phyloP scores from a whole-genome alignment of 2,797 vertebrate genomes.

The Propithecus perrieri region DNA sequence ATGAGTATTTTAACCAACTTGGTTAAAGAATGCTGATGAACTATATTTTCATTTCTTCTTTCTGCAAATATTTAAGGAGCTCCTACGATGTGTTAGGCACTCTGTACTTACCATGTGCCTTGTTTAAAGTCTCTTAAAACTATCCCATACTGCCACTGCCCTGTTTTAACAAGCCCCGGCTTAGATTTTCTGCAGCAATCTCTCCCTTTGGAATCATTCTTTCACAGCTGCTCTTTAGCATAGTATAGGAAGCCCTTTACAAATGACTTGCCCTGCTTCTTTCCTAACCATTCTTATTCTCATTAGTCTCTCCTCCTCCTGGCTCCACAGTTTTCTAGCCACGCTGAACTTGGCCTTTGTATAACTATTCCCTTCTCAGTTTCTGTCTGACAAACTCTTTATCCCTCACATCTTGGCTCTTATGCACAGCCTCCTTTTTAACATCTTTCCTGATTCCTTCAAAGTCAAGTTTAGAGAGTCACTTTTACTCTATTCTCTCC shows the following conservation, averaged over 20 bases:
- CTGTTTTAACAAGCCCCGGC: neutral
- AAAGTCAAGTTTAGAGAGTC: slow-evolving; percentile 17
- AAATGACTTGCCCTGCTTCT: neutral
- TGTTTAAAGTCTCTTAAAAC: neutral
- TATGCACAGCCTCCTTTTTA: neutral
- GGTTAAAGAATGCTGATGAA: neutral
- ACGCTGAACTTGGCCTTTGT: neutral
- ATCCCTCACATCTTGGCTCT: neutral
- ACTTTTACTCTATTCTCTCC: neutral
- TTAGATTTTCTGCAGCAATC: neutral
- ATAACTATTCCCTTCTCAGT: neutral
- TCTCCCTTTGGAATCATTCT: neutral
- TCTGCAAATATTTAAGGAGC: slow-evolving; percentile 50
- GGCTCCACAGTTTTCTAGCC: neutral
- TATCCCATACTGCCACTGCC: neutral
- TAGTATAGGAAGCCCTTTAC: neutral
- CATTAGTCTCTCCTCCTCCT: neutral
- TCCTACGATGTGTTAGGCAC: neutral
- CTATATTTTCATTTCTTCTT: neutral
- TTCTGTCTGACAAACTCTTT: neutral
- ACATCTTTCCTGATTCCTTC: slow-evolving; percentile 19
- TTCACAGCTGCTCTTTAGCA: neutral
- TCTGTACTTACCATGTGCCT: neutral
- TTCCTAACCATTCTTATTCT: neutral
- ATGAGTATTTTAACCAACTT: neutral